A percentile compares a stretch with the other conserved stretches of the same genome.
phyloP scores from a whole-genome alignment of 2,797 vertebrate species.

The Amphiprion clarkii region DNA sequence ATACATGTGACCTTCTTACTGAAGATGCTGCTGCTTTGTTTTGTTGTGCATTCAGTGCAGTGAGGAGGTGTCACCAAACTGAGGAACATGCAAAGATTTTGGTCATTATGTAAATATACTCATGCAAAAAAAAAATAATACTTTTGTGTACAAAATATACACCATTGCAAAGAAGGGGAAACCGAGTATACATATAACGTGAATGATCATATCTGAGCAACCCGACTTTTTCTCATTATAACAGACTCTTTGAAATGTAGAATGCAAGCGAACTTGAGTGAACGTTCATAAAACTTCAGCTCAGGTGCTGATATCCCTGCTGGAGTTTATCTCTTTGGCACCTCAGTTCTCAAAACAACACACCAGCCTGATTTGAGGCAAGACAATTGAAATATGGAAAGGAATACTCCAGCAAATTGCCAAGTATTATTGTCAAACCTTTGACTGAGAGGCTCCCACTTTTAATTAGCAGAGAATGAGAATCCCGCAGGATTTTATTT shows the following conservation, averaged over 20 bases:
- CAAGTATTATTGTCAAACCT: conserved; percentile 39
- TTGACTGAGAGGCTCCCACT: conserved; percentile 14
- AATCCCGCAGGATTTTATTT: conserved; percentile 64
- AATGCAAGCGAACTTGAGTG: not conserved
- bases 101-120: not conserved
- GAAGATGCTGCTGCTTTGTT: not conserved
- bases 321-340: conserved; percentile 44
- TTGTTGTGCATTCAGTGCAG: not conserved
- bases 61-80: not conserved
- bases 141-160: not conserved
- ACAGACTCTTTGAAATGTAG: not conserved
- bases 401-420: not conserved
- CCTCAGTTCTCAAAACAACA: conserved; percentile 22
- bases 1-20: not conserved
- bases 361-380: conserved; percentile 12
- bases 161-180: not conserved
- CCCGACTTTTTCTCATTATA: conserved; percentile 9
- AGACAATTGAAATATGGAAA: conserved; percentile 21
- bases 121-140: not conserved
- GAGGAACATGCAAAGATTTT: not conserved
- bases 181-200: no score
- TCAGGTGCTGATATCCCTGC: conserved; percentile 37
- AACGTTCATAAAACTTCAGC: conserved; percentile 10
- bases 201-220: not conserved
- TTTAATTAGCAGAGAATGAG: conserved; percentile 61